Percentiles rank a stretch among this genome's conserved stretches.
Conservation (phyloP, 2,888 invertebrate genomes). For the Gastracanthus pulcherrimus region DNA sequence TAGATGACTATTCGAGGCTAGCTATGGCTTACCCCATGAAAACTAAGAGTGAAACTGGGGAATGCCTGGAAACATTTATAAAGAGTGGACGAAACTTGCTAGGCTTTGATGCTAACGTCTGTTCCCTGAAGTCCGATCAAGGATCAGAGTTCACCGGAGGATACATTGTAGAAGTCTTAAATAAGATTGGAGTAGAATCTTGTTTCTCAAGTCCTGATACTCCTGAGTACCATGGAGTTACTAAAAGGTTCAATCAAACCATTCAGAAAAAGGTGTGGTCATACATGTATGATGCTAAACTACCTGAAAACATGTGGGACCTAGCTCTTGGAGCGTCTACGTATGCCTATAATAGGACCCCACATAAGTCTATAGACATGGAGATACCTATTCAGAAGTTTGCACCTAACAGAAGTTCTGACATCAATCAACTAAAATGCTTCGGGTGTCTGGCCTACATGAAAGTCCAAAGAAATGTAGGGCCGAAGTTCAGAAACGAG, state of each 20-base stretch:
- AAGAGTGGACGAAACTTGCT: constrained; percentile 19
- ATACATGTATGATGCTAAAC: constrained; percentile 53
- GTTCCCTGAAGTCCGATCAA: constrained; percentile 16
- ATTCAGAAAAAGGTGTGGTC: constrained; percentile 32
- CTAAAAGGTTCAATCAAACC: not conserved
- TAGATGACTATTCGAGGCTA: constrained; percentile 60
- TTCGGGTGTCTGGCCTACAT: constrained; percentile 56
- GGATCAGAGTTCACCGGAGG: constrained; percentile 30
- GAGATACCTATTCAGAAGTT: constrained; percentile 47
- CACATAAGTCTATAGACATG: constrained; percentile 49
- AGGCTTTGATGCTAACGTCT: constrained; percentile 25
- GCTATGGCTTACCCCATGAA: constrained; percentile 58
- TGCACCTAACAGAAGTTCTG: constrained; percentile 39
- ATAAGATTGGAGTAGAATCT: constrained; percentile 17
- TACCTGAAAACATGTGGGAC: constrained; percentile 58
- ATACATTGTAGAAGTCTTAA: constrained; percentile 7
- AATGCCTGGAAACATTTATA: constrained; percentile 26
- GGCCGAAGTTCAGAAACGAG: not conserved
- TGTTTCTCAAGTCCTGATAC: not conserved
- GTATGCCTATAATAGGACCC: constrained; percentile 54
- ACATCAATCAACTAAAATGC: constrained; percentile 50
- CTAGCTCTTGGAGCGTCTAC: constrained; percentile 49
- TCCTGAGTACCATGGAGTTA: constrained; percentile 5
- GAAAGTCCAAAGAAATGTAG: constrained; percentile 49
- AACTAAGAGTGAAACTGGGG: constrained; percentile 46